Evolutionary conservation across 2,888 invertebrate species (phyloP).

Genomic region (Nipponacmea schrenckii): DNA sequence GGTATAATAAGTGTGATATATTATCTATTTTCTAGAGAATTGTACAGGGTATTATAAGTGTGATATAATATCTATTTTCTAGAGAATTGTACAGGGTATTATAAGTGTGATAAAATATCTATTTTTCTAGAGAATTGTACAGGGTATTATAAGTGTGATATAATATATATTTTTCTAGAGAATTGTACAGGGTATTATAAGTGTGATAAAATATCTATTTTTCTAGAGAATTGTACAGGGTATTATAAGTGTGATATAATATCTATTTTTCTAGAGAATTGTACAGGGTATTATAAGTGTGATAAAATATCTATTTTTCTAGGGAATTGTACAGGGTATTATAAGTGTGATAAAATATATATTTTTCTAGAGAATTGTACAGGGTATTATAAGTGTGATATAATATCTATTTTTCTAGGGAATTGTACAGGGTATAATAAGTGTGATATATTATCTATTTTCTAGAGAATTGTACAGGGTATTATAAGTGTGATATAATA

Average conservation of each 20-base stretch:
- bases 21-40: conserved; percentile 22
- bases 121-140: conserved; percentile 32
- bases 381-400: conserved; percentile 73
- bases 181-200: too few relatives aligned
- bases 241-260: too few relatives aligned
- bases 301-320: background rate
- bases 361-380: conserved; percentile 33
- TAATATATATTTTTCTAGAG: too few relatives aligned
- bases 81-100: conserved; percentile 66
- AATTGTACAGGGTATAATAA: conserved; percentile 69
- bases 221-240: too few relatives aligned
- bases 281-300: background rate
- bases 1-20: background rate
- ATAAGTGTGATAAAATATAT: conserved; percentile 72
- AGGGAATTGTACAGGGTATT: conserved; percentile 66
- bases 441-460: conserved; percentile 70
- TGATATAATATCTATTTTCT: conserved; percentile 65
- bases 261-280: background rate
- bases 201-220: too few relatives aligned
- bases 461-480: too few relatives aligned
- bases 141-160: conserved; percentile 74
- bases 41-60: conserved; percentile 72
- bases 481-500: too few relatives aligned
- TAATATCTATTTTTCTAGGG: conserved; percentile 48
- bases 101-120: conserved; percentile 72